Conservation (phyloP, 1,140 invertebrate species). For the Eueides isabella region DNA sequence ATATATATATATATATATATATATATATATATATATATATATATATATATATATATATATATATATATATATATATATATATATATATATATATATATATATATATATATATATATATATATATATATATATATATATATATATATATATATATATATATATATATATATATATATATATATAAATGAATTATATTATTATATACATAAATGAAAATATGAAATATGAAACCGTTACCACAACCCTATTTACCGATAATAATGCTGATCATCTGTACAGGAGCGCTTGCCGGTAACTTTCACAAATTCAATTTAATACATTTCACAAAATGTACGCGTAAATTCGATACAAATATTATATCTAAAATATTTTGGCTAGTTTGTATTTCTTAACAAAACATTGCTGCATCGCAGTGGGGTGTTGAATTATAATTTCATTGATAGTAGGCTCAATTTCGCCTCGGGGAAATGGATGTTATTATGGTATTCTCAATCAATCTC, state of each 20-base stretch:
- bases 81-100: too few relatives aligned
- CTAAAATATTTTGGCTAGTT: background rate
- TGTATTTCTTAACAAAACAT: background rate
- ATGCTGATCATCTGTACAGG: slow-evolving; percentile 28
- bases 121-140: too few relatives aligned
- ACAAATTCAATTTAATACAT: slow-evolving; percentile 34
- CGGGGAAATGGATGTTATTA: background rate
- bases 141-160: too few relatives aligned
- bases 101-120: too few relatives aligned
- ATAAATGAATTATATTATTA: too few relatives aligned
- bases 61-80: too few relatives aligned
- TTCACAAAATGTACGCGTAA: background rate
- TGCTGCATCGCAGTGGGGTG: too few relatives aligned
- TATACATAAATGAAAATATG: background rate
- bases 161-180: too few relatives aligned
- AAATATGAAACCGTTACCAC: background rate
- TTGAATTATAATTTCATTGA: background rate
- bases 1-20: too few relatives aligned
- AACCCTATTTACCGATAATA: slow-evolving; percentile 27
- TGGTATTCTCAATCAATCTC: too few relatives aligned
- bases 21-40: too few relatives aligned
- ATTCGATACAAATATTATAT: background rate
- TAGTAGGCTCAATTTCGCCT: background rate
- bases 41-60: too few relatives aligned
- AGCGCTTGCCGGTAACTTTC: slow-evolving; percentile 18